phyloP scores from a whole-genome alignment of 2,888 invertebrate species.

The Mesorhabditis spiculigera region DNA sequence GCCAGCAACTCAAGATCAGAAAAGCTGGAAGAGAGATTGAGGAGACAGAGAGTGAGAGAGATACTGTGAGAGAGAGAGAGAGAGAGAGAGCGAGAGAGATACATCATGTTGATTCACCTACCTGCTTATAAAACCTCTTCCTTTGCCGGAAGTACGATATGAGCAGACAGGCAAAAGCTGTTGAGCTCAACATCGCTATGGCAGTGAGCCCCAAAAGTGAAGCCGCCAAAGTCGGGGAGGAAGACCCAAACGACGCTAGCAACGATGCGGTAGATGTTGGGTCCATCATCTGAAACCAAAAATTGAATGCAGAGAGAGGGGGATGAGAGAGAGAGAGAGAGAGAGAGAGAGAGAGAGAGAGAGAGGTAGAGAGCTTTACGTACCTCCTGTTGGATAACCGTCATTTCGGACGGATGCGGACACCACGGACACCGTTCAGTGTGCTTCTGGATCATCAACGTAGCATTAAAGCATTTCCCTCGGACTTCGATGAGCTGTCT shows the following conservation, averaged over 20 bases:
- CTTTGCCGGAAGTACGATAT: conserved; percentile 35
- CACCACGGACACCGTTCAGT: conserved; percentile 52
- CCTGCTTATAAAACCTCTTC: conserved; percentile 13
- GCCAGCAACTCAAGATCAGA: no score
- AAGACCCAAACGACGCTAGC: conserved; percentile 12
- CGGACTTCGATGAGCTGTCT: conserved; percentile 23
- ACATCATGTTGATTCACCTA: background rate
- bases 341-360: conserved; percentile 7
- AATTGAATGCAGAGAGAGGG: background rate
- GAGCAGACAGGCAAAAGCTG: conserved; percentile 30
- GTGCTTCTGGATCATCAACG: conserved; percentile 46
- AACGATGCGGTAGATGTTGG: conserved; percentile 16
- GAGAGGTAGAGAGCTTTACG: background rate
- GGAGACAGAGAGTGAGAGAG: no score
- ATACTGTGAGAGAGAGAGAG: no score
- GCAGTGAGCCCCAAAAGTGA: conserved; percentile 32
- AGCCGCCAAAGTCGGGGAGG: conserved; percentile 30
- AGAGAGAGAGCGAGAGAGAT: no score
- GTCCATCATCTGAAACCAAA: conserved; percentile 18
- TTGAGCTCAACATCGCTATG: conserved; percentile 31
- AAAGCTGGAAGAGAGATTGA: no score
- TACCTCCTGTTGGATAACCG: conserved; percentile 41
- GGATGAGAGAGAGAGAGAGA: background rate
- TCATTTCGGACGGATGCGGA: conserved; percentile 47
- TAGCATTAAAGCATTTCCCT: conserved; percentile 53